Conservation (phyloP, 1,140 invertebrate genomes). For the Listronotus bonariensis region DNA sequence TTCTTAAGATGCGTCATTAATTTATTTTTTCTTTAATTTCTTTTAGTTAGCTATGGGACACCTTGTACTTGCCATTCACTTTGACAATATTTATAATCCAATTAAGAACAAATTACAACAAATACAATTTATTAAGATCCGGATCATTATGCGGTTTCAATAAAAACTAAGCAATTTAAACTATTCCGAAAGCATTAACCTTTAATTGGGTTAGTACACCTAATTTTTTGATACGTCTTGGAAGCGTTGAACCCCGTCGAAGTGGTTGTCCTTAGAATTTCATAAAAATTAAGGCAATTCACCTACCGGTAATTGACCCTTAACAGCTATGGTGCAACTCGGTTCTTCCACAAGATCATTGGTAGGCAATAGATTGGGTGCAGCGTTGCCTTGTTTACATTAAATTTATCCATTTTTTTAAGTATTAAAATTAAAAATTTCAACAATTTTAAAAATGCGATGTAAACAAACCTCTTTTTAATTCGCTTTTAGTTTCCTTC, state of each 20-base stretch:
- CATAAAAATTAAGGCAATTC: constrained; percentile 46
- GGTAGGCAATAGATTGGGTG: constrained; percentile 4
- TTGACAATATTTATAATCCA: background rate
- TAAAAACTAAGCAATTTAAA: constrained; percentile 8
- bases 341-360: constrained; percentile 15
- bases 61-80: too few relatives aligned
- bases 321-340: constrained; percentile 24
- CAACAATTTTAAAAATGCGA: too few relatives aligned
- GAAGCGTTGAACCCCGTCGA: constrained; percentile 23
- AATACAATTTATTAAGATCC: too few relatives aligned
- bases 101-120: too few relatives aligned
- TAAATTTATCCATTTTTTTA: too few relatives aligned
- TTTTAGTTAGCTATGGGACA: too few relatives aligned
- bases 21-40: too few relatives aligned
- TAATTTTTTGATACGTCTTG: constrained; percentile 21
- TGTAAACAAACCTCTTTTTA: too few relatives aligned
- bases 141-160: background rate
- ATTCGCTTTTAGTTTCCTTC: too few relatives aligned
- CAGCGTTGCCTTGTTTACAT: constrained; percentile 6
- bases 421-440: too few relatives aligned
- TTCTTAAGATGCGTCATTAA: too few relatives aligned
- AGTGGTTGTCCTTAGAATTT: constrained; percentile 48
- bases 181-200: constrained; percentile 22
- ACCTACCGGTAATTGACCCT: constrained; percentile 45
- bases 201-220: constrained; percentile 31